phyloP scores from a whole-genome alignment of 2,113 vertebrate species.

The Haemorhous mexicanus region DNA sequence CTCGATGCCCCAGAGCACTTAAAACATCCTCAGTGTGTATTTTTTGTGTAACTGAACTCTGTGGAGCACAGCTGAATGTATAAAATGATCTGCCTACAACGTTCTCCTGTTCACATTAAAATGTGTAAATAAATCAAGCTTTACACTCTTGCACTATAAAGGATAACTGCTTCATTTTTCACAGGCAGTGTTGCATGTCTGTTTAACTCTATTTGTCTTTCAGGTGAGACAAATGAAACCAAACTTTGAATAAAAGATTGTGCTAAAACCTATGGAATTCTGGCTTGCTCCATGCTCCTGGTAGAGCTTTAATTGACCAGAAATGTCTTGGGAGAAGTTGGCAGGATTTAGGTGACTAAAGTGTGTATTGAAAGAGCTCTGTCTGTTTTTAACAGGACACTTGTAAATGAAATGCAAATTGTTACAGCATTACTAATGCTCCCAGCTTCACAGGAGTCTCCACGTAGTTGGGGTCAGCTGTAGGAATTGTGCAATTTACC shows the following conservation, averaged over 20 bases:
- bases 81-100: neutral
- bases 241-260: constrained; percentile 11
- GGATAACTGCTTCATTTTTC: constrained; percentile 21
- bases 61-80: constrained; percentile 16
- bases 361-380: neutral
- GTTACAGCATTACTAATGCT: neutral
- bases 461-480: neutral
- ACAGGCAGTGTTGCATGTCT: constrained; percentile 9
- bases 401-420: neutral
- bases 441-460: neutral
- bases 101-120: neutral
- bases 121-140: constrained; percentile 41
- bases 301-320: neutral
- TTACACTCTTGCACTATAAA: neutral
- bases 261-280: neutral
- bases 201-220: constrained; percentile 10
- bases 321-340: neutral
- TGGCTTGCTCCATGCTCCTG: neutral
- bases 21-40: neutral
- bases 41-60: neutral
- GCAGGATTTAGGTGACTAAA: neutral
- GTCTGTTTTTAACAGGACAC: neutral
- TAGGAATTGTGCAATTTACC: neutral
- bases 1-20: constrained; percentile 25
- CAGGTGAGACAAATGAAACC: constrained; percentile 24